Conservation (phyloP, 2,888 invertebrate genomes). For the Geotrupes spiniger region DNA sequence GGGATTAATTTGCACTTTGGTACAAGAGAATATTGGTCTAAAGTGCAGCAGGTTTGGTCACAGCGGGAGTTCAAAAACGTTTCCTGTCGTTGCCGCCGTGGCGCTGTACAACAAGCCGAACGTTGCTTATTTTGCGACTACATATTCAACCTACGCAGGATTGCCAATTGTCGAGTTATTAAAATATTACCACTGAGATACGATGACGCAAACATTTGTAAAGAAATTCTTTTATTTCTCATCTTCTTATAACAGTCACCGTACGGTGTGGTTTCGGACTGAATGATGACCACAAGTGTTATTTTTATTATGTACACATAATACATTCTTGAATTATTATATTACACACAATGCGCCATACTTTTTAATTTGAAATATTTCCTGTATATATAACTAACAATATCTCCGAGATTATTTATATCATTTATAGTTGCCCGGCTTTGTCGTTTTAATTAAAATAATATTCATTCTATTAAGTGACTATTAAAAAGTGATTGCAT, state of each 20-base stretch:
- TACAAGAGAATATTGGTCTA: constrained; percentile 21
- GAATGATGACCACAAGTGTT: constrained; percentile 2
- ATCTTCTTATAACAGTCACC: constrained; percentile 2
- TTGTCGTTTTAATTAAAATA: no score
- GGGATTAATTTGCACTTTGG: constrained; percentile 20
- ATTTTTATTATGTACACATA: no score
- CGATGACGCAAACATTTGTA: constrained; percentile 27
- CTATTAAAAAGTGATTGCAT: no score
- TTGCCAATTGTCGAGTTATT: constrained; percentile 33
- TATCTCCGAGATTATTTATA: no score
- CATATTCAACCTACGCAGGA: constrained; percentile 28
- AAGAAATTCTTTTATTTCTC: constrained; percentile 18
- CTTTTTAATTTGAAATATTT: no score
- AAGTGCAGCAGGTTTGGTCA: constrained; percentile 22
- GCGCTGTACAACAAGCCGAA: constrained; percentile 22
- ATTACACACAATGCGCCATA: no score
- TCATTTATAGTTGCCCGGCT: no score
- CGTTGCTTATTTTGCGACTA: constrained; percentile 25
- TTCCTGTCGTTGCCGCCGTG: constrained; percentile 22
- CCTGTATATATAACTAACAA: no score
- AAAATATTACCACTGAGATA: constrained; percentile 31
- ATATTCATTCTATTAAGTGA: no score
- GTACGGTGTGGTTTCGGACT: constrained; percentile 1
- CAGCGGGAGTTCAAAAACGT: constrained; percentile 25
- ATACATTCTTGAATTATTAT: no score